Conservation (phyloP, 1,140 invertebrate genomes). For the Tetramorium alpestre region DNA sequence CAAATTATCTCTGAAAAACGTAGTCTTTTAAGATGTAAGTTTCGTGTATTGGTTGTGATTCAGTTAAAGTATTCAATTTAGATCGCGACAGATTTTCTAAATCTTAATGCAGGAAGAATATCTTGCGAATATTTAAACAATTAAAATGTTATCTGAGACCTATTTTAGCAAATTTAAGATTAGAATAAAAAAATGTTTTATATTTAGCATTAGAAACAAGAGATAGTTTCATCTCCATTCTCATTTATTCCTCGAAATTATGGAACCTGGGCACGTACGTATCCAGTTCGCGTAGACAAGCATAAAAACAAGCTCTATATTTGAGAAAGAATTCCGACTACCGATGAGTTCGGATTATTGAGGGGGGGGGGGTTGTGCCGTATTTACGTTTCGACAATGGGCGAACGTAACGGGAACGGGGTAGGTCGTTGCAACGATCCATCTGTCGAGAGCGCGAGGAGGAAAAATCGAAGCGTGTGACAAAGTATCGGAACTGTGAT, state of each 20-base stretch:
- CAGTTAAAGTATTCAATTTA: neutral
- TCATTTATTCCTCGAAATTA: neutral
- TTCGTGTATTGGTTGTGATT: neutral
- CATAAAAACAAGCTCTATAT: neutral
- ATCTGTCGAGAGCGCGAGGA: neutral
- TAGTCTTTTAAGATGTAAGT: neutral
- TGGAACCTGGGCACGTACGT: neutral
- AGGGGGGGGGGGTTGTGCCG: neutral
- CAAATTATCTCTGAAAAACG: constrained; percentile 4
- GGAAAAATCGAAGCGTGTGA: constrained; percentile 11
- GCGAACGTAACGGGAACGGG: neutral
- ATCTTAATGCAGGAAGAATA: neutral
- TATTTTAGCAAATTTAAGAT: neutral
- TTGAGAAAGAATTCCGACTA: neutral
- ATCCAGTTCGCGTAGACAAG: neutral
- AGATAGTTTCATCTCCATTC: neutral
- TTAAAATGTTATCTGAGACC: neutral
- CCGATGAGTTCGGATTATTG: constrained; percentile 16
- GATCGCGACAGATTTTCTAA: neutral
- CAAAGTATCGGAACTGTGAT: constrained; percentile 5
- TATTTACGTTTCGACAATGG: constrained; percentile 36
- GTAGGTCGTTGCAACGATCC: constrained; percentile 23
- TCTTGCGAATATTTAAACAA: neutral
- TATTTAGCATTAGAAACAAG: neutral
- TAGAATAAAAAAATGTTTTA: neutral